phyloP scores from a whole-genome alignment of 2,113 vertebrate species.

The Myxocyprinus asiaticus region DNA sequence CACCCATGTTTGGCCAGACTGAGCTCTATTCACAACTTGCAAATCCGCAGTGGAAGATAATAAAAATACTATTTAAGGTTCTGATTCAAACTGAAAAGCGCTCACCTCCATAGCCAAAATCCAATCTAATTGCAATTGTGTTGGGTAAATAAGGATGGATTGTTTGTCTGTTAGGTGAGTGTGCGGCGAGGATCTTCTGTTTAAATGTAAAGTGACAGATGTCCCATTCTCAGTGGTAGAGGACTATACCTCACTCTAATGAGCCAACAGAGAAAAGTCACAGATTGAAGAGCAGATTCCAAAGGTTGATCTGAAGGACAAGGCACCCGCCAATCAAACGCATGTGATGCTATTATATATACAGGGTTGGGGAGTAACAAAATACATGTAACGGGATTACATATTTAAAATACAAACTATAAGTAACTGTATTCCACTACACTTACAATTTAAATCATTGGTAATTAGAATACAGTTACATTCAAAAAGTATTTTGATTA shows the following conservation, averaged over 20 bases:
- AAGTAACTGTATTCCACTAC: too few species aligned
- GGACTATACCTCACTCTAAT: slow-evolving; percentile 56
- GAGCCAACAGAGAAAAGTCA: slow-evolving; percentile 60
- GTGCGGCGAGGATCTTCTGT: slow-evolving; percentile 60
- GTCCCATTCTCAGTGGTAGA: slow-evolving; percentile 52
- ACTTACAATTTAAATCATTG: too few species aligned
- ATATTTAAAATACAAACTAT: too few species aligned
- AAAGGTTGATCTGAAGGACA: slow-evolving; percentile 58
- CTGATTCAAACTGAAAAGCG: slow-evolving; percentile 68
- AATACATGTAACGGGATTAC: too few species aligned
- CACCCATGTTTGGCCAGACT: slow-evolving; percentile 12
- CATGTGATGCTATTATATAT: not conserved
- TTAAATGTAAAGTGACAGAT: slow-evolving; percentile 75
- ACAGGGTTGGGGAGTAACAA: too few species aligned
- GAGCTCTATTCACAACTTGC: slow-evolving; percentile 32
- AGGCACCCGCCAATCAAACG: slow-evolving; percentile 2
- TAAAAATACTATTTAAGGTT: slow-evolving; percentile 66
- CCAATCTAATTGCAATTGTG: slow-evolving; percentile 75
- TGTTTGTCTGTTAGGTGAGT: slow-evolving; percentile 71
- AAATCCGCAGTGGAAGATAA: slow-evolving; percentile 43
- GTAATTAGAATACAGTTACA: too few species aligned
- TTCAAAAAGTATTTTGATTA: too few species aligned
- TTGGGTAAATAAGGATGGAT: slow-evolving; percentile 75
- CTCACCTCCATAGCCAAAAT: slow-evolving; percentile 69
- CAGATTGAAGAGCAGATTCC: slow-evolving; percentile 55